These are phyloP conservation scores for Lasioglossum leucozonium DNA, from an alignment of 2,888 invertebrate genomes.

Conservation along the genomic window DNA sequence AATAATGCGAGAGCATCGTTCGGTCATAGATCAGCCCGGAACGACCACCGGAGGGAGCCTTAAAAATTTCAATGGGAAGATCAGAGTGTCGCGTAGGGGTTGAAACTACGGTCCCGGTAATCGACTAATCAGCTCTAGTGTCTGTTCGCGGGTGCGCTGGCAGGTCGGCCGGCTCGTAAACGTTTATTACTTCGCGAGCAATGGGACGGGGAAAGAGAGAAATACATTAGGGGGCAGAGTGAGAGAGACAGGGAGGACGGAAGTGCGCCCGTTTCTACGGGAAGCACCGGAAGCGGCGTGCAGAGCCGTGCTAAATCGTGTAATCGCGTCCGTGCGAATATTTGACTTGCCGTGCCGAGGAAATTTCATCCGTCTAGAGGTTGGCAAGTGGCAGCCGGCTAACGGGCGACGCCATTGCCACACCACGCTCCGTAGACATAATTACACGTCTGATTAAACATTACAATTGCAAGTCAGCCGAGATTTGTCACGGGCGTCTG, in stretches of 20 bases:
- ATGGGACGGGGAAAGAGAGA: not conserved
- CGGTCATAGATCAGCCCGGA: too few species aligned
- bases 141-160: constrained; percentile 4
- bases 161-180: constrained; percentile 5
- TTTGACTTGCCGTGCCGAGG: constrained; percentile 54
- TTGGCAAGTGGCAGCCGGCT: constrained; percentile 38
- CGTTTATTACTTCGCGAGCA: constrained; percentile 19
- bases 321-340: constrained; percentile 63
- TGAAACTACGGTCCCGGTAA: not conserved
- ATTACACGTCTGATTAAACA: constrained; percentile 65
- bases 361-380: constrained; percentile 56
- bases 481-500: constrained; percentile 62
- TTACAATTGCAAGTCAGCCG: constrained; percentile 71
- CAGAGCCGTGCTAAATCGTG: constrained; percentile 42
- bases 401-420: constrained; percentile 9
- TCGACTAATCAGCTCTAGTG: constrained; percentile 10
- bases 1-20: too few species aligned
- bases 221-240: too few species aligned
- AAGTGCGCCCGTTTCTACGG: constrained; percentile 24
- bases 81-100: not conserved
- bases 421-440: constrained; percentile 33
- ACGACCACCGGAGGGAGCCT: too few species aligned
- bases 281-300: constrained; percentile 34
- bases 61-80: not conserved
- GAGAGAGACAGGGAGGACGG: not conserved